These are phyloP conservation scores for Gadus chalcogrammus DNA, from an alignment of 2,113 vertebrate genomes.

Conservation along the genomic window DNA sequence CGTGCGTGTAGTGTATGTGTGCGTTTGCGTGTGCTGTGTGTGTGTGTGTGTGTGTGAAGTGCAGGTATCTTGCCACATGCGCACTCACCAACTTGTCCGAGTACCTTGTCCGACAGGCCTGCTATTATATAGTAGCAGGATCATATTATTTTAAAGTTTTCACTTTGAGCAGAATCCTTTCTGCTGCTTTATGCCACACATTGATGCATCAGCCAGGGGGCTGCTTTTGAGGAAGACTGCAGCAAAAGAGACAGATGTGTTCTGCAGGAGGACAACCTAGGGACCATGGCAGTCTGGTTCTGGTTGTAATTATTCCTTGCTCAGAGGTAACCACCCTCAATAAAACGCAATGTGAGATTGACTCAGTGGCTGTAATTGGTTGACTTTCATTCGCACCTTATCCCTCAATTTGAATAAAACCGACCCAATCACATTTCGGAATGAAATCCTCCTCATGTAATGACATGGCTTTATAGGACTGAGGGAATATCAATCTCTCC, in stretches of 20 bases:
- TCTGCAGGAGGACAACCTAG: background rate
- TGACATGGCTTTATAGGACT: conserved; percentile 18
- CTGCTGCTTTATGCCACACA: too few relatives aligned
- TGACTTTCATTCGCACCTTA: conserved; percentile 19
- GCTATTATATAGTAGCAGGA: too few relatives aligned
- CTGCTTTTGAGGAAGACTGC: conserved; percentile 8
- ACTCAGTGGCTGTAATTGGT: conserved; percentile 30
- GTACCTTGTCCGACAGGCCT: too few relatives aligned
- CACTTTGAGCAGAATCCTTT: too few relatives aligned
- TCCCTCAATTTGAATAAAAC: conserved; percentile 34
- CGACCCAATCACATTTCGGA: conserved; percentile 24
- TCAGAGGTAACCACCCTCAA: conserved; percentile 16
- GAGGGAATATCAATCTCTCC: conserved; percentile 29
- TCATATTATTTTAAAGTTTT: too few relatives aligned
- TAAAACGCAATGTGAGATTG: conserved; percentile 4
- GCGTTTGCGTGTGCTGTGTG: too few relatives aligned
- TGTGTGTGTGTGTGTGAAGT: too few relatives aligned
- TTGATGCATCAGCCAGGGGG: too few relatives aligned
- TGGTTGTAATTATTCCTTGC: background rate
- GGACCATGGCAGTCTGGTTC: too few relatives aligned
- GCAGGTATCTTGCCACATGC: too few relatives aligned
- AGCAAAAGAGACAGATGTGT: conserved; percentile 20
- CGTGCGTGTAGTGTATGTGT: too few relatives aligned
- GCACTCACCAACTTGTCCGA: too few relatives aligned
- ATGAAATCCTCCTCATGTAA: conserved; percentile 30